phyloP scores from a whole-genome alignment of 2,113 vertebrate species.

The Eretmochelys imbricata region DNA sequence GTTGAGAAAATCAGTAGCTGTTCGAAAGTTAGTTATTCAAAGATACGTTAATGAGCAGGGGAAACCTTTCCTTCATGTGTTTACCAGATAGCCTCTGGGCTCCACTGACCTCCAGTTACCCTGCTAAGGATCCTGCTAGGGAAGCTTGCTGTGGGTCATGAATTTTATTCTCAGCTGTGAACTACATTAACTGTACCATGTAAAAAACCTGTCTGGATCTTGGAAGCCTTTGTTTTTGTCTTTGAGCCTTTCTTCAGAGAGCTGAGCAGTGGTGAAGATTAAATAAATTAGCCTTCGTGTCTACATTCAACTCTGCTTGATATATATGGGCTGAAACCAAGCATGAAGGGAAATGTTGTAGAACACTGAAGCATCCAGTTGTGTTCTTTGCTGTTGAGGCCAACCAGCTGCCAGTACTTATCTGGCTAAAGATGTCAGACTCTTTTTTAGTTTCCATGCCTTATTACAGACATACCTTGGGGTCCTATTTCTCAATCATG shows the following conservation, averaged over 20 bases:
- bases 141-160: conserved; percentile 6
- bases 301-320: not conserved
- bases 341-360: not conserved
- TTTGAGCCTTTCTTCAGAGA: not conserved
- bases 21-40: conserved; percentile 12
- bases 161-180: conserved; percentile 27
- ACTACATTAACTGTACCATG: not conserved
- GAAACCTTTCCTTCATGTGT: conserved; percentile 9
- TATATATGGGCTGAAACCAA: not conserved
- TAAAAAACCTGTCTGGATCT: not conserved
- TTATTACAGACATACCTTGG: not conserved
- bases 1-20: not conserved
- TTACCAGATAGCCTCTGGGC: conserved; percentile 3
- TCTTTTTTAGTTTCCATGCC: not conserved
- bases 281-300: not conserved
- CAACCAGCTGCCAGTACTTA: not conserved
- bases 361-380: not conserved
- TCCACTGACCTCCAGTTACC: not conserved
- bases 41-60: not conserved
- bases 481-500: not conserved
- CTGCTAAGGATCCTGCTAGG: not conserved
- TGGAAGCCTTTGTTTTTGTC: not conserved
- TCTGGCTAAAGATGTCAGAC: not conserved
- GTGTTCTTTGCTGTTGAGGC: not conserved
- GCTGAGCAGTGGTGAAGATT: not conserved